These are phyloP conservation scores for Anadara kagoshimensis DNA, from an alignment of 1,140 invertebrate genomes.

Conservation along the genomic window DNA sequence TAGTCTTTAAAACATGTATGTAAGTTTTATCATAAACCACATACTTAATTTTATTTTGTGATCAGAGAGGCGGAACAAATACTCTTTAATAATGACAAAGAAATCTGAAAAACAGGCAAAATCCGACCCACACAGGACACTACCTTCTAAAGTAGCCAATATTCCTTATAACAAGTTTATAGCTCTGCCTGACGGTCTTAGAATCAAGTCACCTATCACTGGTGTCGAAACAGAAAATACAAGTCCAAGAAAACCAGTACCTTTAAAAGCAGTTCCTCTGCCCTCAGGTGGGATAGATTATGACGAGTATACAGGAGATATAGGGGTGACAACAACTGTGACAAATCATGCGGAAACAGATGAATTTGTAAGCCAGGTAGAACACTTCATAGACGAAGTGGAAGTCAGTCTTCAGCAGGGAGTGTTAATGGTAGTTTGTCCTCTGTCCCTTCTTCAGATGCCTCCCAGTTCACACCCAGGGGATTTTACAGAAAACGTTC, in stretches of 20 bases:
- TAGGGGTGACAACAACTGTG: constrained; percentile 23
- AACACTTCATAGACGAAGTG: constrained; percentile 23
- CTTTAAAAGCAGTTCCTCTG: constrained; percentile 48
- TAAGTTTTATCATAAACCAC: no score
- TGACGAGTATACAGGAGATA: constrained; percentile 9
- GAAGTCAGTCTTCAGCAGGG: constrained; percentile 34
- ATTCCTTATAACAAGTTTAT: no score
- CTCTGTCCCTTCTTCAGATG: constrained; percentile 27
- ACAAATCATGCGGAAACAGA: constrained; percentile 30
- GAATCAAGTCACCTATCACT: constrained; percentile 10
- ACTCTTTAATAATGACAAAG: no score
- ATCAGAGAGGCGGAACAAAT: no score
- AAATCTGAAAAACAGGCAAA: no score
- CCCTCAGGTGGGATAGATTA: constrained; percentile 15
- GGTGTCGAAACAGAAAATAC: constrained; percentile 20
- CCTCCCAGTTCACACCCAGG: constrained; percentile 5
- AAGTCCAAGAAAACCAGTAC: constrained; percentile 40
- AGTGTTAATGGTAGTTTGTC: constrained; percentile 31
- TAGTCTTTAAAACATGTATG: no score
- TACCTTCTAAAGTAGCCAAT: no score
- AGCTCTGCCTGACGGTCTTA: no score
- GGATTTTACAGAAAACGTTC: constrained; percentile 39
- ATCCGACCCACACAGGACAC: no score
- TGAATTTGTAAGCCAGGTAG: constrained; percentile 27
- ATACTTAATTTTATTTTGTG: no score